Conservation (phyloP, 1,140 invertebrate species). For the Homalodisca vitripennis region DNA sequence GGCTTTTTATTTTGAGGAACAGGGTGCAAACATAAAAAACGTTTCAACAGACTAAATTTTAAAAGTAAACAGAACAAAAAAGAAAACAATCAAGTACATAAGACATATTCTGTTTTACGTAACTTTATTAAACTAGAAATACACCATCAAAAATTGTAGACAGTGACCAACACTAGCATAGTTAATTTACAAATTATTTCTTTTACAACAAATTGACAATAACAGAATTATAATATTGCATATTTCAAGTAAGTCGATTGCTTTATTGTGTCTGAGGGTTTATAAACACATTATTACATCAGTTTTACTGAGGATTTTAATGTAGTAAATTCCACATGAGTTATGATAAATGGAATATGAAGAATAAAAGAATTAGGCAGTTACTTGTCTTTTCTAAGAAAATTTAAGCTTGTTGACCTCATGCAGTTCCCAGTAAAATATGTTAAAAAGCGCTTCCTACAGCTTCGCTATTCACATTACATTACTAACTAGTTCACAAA, state of each 20-base stretch:
- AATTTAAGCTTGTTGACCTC: background rate
- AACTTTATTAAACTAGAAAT: slow-evolving; percentile 30
- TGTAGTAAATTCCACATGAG: background rate
- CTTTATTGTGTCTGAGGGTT: background rate
- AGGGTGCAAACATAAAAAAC: background rate
- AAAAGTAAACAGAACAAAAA: too few relatives aligned
- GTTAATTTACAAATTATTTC: slow-evolving; percentile 8
- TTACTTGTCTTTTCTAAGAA: background rate
- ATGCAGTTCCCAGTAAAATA: slow-evolving; percentile 2
- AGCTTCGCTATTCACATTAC: slow-evolving; percentile 1
- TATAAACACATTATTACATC: too few relatives aligned
- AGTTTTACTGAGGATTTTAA: background rate
- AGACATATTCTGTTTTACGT: slow-evolving; percentile 16
- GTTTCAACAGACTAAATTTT: background rate
- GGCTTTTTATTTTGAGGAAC: background rate
- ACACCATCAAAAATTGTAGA: slow-evolving; percentile 24
- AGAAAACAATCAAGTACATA: slow-evolving; percentile 6
- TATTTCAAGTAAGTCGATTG: background rate
- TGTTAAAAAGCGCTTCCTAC: slow-evolving; percentile 9
- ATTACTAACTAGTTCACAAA: slow-evolving; percentile 8
- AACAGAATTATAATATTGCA: background rate
- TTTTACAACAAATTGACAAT: slow-evolving; percentile 8
- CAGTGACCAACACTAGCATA: slow-evolving; percentile 10
- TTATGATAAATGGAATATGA: background rate
- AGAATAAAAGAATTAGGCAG: background rate